These are phyloP conservation scores for Psococerastis gibbosa DNA, from an alignment of 2,888 invertebrate species.

Conservation along the genomic window DNA sequence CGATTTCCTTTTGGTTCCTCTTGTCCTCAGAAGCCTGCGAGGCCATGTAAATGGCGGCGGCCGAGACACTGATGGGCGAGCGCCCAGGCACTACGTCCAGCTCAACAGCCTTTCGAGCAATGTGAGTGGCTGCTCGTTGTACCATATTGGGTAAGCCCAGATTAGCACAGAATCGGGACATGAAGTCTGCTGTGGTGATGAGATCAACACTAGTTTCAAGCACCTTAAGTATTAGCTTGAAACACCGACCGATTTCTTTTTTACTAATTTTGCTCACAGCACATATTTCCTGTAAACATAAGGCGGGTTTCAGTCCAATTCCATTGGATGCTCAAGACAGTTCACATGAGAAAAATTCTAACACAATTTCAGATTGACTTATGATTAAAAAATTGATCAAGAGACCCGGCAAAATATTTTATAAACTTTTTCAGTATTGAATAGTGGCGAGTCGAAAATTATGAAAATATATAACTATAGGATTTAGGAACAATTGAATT, in stretches of 20 bases:
- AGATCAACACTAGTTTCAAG: slow-evolving; percentile 92
- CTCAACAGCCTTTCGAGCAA: slow-evolving; percentile 91
- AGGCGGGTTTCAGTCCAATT: too few species aligned
- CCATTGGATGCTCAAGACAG: too few species aligned
- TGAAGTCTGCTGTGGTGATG: slow-evolving; percentile 97
- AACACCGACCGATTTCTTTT: slow-evolving; percentile 96
- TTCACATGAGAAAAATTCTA: too few species aligned
- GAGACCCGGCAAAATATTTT: too few species aligned
- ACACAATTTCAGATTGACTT: too few species aligned
- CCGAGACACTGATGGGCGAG: slow-evolving; percentile 96
- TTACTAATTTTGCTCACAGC: slow-evolving; percentile 98
- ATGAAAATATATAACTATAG: too few species aligned
- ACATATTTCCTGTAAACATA: slow-evolving; percentile 61
- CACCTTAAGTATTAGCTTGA: slow-evolving; percentile 89
- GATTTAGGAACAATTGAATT: too few species aligned
- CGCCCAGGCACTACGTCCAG: slow-evolving; percentile 93
- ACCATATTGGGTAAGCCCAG: slow-evolving; percentile 73
- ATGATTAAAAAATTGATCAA: too few species aligned
- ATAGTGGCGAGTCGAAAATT: too few species aligned
- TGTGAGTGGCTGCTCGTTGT: slow-evolving; percentile 87
- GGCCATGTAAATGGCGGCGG: slow-evolving; percentile 99
- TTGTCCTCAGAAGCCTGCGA: slow-evolving; percentile 92
- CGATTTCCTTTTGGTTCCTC: slow-evolving; percentile 91
- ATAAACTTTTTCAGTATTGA: too few species aligned
- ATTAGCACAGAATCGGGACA: slow-evolving; percentile 97